These are phyloP conservation scores for Akabosia matsudoensis DNA, from an alignment of 1,140 invertebrate genomes.

Conservation along the genomic window DNA sequence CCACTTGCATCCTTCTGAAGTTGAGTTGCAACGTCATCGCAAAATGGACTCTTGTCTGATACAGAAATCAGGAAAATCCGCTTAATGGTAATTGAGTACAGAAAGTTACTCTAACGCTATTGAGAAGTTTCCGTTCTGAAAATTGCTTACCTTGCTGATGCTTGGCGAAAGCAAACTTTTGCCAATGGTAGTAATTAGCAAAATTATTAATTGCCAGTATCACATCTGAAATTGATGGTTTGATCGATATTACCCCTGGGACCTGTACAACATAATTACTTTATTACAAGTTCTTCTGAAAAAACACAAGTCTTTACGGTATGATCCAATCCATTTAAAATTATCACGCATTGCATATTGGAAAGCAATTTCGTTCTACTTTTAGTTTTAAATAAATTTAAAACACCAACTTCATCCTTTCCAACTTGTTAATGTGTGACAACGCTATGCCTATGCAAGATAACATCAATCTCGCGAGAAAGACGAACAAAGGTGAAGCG, in stretches of 20 bases:
- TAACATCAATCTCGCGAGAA: no score
- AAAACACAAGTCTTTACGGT: not conserved
- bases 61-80: not conserved
- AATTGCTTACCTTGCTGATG: conserved; percentile 37
- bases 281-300: no score
- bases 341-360: no score
- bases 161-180: conserved; percentile 40
- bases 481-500: no score
- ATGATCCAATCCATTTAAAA: no score
- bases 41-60: conserved; percentile 43
- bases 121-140: not conserved
- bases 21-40: conserved; percentile 41
- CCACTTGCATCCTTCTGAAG: conserved; percentile 29
- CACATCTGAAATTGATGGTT: conserved; percentile 40
- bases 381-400: no score
- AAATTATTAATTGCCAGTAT: conserved; percentile 39
- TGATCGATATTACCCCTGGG: conserved; percentile 42
- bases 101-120: not conserved
- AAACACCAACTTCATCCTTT: no score
- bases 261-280: conserved; percentile 24
- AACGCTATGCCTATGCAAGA: no score
- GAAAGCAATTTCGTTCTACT: no score
- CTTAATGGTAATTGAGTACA: not conserved
- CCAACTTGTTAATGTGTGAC: no score
- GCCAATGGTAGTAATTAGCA: conserved; percentile 39